A percentile compares a stretch with the other conserved stretches of the same genome.
These are phyloP conservation scores for Mnemiopsis leidyi DNA, from an alignment of 37 sponge, comb jelly and placozoan species.

Conservation along the genomic window DNA sequence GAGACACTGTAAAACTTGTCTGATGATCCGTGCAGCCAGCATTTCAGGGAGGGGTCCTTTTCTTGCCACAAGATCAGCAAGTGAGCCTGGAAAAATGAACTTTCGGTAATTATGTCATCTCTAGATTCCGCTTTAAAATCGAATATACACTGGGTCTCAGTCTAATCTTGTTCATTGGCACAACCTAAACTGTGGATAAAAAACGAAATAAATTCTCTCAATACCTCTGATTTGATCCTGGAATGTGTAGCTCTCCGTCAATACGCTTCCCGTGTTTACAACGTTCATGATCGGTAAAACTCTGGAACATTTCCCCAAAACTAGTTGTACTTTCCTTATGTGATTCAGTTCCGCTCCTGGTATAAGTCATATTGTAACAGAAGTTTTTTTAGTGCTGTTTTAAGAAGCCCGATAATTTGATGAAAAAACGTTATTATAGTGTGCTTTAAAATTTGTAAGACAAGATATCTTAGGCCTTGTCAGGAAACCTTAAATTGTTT, in stretches of 20 bases:
- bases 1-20: background rate
- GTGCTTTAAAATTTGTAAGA: no score
- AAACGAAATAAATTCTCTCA: no score
- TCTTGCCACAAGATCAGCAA: slow-evolving; percentile 1
- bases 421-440: background rate
- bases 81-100: background rate
- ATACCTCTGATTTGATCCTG: background rate
- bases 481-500: background rate
- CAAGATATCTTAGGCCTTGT: background rate
- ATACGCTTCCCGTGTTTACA: background rate
- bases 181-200: no score
- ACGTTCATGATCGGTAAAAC: background rate
- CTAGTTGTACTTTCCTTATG: background rate
- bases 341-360: slow-evolving; percentile 40
- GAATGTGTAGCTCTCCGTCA: slow-evolving; percentile 22
- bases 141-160: no score
- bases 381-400: background rate
- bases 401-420: background rate
- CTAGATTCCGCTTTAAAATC: no score
- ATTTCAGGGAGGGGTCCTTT: slow-evolving; percentile 6
- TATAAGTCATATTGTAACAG: no score
- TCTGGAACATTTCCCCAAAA: background rate
- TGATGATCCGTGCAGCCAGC: background rate
- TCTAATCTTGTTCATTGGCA: no score
- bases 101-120: no score